Percentiles rank a stretch among this genome's conserved stretches.
phyloP scores from a whole-genome alignment of 1,140 invertebrate species.

The Heliconius eleuchia region DNA sequence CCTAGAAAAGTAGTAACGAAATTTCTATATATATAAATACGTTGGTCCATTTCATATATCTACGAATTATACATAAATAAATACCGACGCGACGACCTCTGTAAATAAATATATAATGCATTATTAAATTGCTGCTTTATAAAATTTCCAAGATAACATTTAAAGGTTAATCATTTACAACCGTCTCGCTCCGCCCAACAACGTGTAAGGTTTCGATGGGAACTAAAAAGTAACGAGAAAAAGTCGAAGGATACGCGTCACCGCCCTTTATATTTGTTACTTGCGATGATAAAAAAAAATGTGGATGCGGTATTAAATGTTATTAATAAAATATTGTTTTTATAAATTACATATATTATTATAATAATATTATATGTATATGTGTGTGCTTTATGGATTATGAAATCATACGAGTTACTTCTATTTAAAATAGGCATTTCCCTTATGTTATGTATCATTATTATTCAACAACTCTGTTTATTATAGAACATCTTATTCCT shows the following conservation, averaged over 20 bases:
- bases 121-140: background rate
- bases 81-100: no score
- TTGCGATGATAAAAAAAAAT: background rate
- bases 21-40: no score
- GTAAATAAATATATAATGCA: background rate
- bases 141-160: background rate
- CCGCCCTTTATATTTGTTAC: slow-evolving; percentile 36
- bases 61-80: no score
- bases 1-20: no score
- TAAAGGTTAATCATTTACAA: slow-evolving; percentile 12
- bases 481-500: no score
- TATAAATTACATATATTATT: background rate
- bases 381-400: background rate
- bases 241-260: slow-evolving; percentile 37
- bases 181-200: slow-evolving; percentile 29
- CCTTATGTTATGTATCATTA: no score
- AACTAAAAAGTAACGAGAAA: slow-evolving; percentile 38
- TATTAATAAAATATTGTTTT: background rate
- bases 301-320: slow-evolving; percentile 25
- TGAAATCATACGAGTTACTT: no score
- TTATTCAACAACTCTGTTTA: no score
- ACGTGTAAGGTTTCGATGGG: slow-evolving; percentile 45
- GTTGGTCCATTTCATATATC: no score
- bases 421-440: no score
- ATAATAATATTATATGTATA: background rate